Conservation (phyloP, 2,888 invertebrate species). For the Ochlodes sylvanus region DNA sequence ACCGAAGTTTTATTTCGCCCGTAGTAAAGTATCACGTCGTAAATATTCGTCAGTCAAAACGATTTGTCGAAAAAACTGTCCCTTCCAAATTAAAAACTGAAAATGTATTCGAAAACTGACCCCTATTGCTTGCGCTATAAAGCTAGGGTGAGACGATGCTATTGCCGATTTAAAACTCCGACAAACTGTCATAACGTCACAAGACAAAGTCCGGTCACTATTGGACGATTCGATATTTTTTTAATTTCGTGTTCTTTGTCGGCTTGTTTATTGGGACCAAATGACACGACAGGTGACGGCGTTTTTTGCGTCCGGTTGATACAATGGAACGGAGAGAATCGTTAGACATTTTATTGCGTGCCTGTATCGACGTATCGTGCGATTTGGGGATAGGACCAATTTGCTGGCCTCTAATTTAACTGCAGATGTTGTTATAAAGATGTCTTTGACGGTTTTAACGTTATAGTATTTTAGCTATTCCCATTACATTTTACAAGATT, state of each 20-base stretch:
- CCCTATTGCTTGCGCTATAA: conserved; percentile 40
- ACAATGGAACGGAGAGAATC: conserved; percentile 66
- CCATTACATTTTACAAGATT: not conserved
- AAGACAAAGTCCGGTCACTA: conserved; percentile 73
- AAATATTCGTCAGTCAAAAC: conserved; percentile 83
- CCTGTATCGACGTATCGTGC: conserved; percentile 58
- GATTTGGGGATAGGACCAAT: conserved; percentile 69
- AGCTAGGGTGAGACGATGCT: conserved; percentile 2
- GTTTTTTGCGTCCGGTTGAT: conserved; percentile 59
- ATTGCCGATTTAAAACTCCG: conserved; percentile 30
- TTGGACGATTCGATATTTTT: conserved; percentile 68
- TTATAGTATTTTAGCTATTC: conserved; percentile 4
- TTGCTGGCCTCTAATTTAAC: conserved; percentile 65
- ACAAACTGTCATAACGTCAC: conserved; percentile 70
- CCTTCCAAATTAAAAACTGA: conserved; percentile 52
- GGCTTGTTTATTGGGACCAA: conserved; percentile 81
- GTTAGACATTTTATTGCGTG: conserved; percentile 83
- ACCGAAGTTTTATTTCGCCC: conserved; percentile 73
- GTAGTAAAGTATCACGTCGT: conserved; percentile 79
- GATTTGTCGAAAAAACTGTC: conserved; percentile 68
- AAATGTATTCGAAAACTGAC: conserved; percentile 41
- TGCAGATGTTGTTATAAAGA: conserved; percentile 73
- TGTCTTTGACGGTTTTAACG: conserved; percentile 51
- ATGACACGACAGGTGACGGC: conserved; percentile 84
- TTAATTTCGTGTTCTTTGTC: conserved; percentile 77